Conservation (phyloP, 2,113 vertebrate species). For the Salvelinus sp. region DNA sequence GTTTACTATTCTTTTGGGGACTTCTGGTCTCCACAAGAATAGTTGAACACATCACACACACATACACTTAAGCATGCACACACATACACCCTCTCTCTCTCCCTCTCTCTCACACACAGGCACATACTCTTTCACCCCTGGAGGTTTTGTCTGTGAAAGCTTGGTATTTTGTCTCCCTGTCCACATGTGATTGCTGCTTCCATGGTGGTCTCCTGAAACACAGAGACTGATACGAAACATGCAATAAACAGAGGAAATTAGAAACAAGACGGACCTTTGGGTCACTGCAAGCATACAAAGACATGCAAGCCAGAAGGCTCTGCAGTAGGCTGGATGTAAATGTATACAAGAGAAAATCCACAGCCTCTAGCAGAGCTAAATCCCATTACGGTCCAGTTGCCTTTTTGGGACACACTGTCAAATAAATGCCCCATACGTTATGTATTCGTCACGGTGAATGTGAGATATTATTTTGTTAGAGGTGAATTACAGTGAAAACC, state of each 20-base stretch:
- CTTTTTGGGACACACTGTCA: conserved; percentile 44
- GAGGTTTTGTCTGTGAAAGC: conserved; percentile 66
- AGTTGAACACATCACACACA: conserved; percentile 22
- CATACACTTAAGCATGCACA: conserved; percentile 1
- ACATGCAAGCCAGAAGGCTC: conserved; percentile 19
- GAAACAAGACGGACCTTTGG: conserved; percentile 59
- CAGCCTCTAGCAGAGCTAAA: conserved; percentile 31
- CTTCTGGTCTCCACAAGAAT: no score
- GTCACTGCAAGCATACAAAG: conserved; percentile 45
- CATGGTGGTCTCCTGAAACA: conserved; percentile 67
- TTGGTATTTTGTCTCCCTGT: conserved; percentile 68
- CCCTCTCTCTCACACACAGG: conserved; percentile 10
- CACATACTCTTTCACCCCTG: conserved; percentile 42
- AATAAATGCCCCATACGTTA: conserved; percentile 35
- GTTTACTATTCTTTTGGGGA: no score
- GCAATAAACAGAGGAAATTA: conserved; percentile 72
- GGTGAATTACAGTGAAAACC: conserved; percentile 34
- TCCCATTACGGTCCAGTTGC: conserved; percentile 45
- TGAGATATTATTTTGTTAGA: conserved; percentile 18
- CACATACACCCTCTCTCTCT: conserved; percentile 6
- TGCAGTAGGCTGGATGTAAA: conserved; percentile 32
- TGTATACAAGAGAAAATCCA: conserved; percentile 54
- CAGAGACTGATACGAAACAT: conserved; percentile 52
- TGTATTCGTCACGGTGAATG: conserved; percentile 16
- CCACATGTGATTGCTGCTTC: conserved; percentile 60